Evolutionary conservation across 2,113 vertebrate species (phyloP).

Genomic region (Mobula birostris): DNA sequence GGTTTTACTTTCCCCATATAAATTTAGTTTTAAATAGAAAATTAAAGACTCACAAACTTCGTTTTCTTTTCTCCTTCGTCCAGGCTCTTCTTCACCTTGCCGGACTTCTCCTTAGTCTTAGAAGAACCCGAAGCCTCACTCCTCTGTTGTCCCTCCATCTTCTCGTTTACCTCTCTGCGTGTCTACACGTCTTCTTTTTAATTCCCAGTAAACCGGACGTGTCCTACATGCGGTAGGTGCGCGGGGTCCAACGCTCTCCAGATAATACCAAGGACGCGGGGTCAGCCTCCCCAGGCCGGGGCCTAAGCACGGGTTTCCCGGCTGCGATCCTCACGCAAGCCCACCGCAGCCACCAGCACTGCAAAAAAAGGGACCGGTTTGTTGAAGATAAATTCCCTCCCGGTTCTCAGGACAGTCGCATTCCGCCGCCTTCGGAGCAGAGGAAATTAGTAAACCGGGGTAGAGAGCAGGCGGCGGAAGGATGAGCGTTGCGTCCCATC

Average conservation of each 20-base stretch:
- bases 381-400: too few species aligned
- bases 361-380: background rate
- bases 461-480: background rate
- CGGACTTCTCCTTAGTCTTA: background rate
- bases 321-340: background rate
- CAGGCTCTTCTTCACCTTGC: background rate
- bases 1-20: too few species aligned
- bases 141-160: constrained; percentile 19
- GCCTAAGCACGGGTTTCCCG: background rate
- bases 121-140: background rate
- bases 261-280: background rate
- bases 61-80: constrained; percentile 23
- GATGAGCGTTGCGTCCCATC: too few species aligned
- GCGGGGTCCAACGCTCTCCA: too few species aligned
- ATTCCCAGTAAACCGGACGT: too few species aligned
- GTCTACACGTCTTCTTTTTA: too few species aligned
- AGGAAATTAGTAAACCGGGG: too few species aligned
- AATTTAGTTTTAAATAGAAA: too few species aligned
- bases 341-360: background rate
- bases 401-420: background rate
- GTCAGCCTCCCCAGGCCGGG: background rate
- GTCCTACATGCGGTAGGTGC: too few species aligned
- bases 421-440: background rate
- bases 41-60: constrained; percentile 8
- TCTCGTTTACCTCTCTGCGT: background rate